phyloP scores from a whole-genome alignment of 2,888 invertebrate genomes.

The Cephalotes varians region DNA sequence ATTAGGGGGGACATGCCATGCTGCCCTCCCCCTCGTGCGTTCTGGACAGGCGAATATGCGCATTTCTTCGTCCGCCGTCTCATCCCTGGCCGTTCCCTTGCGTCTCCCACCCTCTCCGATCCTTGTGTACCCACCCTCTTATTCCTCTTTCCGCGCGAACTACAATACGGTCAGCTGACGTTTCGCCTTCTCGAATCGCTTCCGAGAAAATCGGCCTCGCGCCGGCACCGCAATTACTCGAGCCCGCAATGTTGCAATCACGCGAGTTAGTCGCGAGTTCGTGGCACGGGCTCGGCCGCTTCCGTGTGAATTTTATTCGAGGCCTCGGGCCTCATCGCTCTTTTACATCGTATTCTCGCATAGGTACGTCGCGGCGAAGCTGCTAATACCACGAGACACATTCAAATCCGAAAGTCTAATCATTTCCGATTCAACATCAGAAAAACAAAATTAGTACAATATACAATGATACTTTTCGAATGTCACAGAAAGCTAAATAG shows the following conservation, averaged over 20 bases:
- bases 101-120: conserved; percentile 57
- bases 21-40: conserved; percentile 68
- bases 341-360: conserved; percentile 32
- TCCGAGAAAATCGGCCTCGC: conserved; percentile 73
- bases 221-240: conserved; percentile 66
- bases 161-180: conserved; percentile 66
- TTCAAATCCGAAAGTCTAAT: background rate
- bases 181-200: conserved; percentile 70
- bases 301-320: conserved; percentile 62
- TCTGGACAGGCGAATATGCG: conserved; percentile 55
- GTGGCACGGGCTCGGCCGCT: conserved; percentile 43
- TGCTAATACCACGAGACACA: background rate
- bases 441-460: background rate
- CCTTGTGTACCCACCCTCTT: conserved; percentile 63
- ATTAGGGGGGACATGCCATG: conserved; percentile 85
- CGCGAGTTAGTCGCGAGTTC: conserved; percentile 62
- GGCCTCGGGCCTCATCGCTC: conserved; percentile 28
- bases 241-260: conserved; percentile 69
- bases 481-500: background rate
- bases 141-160: conserved; percentile 63
- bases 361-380: background rate
- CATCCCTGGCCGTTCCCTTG: conserved; percentile 17
- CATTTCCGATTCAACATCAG: background rate
- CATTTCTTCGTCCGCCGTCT: conserved; percentile 40
- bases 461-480: background rate